A percentile compares a stretch with the other conserved stretches of the same genome.
phyloP scores from a whole-genome alignment of 2,797 vertebrate species.

The Pantherophis alleghaniensis region DNA sequence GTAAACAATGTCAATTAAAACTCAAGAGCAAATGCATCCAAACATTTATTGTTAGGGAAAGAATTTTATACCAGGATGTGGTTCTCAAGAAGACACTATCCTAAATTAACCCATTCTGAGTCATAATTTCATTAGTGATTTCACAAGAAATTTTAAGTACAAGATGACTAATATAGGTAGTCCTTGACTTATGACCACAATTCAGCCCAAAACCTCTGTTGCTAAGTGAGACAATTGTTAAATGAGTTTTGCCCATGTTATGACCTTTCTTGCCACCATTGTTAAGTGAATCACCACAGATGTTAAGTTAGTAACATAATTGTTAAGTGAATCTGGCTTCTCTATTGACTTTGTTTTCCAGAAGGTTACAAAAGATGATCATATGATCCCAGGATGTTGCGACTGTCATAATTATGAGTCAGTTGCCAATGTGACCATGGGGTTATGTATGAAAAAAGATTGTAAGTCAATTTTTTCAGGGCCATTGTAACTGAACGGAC shows the following conservation, averaged over 20 bases:
- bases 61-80: not conserved
- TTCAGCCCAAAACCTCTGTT: not conserved
- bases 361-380: not conserved
- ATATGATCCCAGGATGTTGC: not conserved
- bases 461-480: not conserved
- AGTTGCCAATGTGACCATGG: not conserved
- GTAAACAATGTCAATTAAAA: not conserved
- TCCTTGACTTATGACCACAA: not conserved
- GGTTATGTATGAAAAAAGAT: not conserved
- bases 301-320: not conserved
- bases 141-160: not conserved
- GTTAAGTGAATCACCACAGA: not conserved
- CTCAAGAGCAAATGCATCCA: not conserved
- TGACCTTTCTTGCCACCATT: not conserved
- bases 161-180: not conserved
- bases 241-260: not conserved
- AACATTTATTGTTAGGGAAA: not conserved
- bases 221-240: not conserved
- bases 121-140: not conserved
- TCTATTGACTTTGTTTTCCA: not conserved
- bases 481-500: not conserved
- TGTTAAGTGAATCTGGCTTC: not conserved
- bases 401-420: not conserved
- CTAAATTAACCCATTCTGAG: not conserved
- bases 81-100: not conserved